Percentiles rank a stretch among this genome's conserved stretches.
Conservation (phyloP, 2,797 vertebrate species). For the Hippocampus kuda region DNA sequence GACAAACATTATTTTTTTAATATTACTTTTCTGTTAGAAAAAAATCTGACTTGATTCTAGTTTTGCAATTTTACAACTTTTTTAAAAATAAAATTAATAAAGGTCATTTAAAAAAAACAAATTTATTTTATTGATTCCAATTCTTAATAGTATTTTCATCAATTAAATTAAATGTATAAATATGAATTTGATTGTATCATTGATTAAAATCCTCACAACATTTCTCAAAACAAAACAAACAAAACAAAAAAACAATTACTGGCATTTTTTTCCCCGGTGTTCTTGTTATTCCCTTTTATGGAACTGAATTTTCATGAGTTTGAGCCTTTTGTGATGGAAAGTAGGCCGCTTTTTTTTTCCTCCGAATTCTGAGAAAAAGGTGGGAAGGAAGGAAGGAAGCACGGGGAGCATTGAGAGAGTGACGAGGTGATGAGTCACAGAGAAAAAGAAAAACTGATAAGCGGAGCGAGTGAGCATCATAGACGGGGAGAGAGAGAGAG, state of each 20-base stretch:
- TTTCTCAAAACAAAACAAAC: background rate
- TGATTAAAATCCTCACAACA: background rate
- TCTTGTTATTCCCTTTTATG: background rate
- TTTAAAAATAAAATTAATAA: too few species aligned
- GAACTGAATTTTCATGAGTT: background rate
- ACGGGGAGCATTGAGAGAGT: background rate
- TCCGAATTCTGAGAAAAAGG: constrained; percentile 17
- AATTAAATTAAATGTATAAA: background rate
- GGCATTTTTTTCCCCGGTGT: background rate
- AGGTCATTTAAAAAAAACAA: too few species aligned
- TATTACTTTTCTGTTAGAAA: too few species aligned
- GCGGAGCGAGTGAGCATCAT: background rate
- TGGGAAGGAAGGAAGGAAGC: constrained; percentile 9
- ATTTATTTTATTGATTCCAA: too few species aligned
- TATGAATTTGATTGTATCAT: background rate
- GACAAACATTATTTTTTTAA: too few species aligned
- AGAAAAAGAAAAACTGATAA: constrained; percentile 3
- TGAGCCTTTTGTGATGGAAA: background rate
- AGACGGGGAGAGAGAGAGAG: background rate
- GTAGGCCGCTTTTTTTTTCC: background rate
- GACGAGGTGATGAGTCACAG: constrained; percentile 4
- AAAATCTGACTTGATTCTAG: too few species aligned
- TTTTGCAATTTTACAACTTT: too few species aligned
- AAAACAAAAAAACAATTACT: background rate
- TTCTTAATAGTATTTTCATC: too few species aligned